These are phyloP conservation scores for Anastrepha obliqua DNA, from an alignment of 1,140 invertebrate genomes.

Conservation along the genomic window DNA sequence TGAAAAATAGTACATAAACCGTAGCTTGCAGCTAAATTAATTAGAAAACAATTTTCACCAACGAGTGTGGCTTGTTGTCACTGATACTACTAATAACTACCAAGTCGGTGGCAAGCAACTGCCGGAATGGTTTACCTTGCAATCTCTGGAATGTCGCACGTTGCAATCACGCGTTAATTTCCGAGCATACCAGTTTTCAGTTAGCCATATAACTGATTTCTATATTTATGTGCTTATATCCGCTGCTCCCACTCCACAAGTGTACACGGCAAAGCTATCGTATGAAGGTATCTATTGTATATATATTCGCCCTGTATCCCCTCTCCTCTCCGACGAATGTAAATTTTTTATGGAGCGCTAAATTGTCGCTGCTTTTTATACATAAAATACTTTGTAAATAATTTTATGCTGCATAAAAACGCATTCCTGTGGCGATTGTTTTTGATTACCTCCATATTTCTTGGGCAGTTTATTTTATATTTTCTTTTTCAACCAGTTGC, in stretches of 20 bases:
- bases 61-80: conserved; percentile 10
- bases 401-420: conserved; percentile 25
- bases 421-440: conserved; percentile 30
- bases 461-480: neutral
- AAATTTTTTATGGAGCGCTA: conserved; percentile 7
- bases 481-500: neutral
- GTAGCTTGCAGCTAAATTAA: neutral
- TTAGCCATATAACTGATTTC: neutral
- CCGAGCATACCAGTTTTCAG: neutral
- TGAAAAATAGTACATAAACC: neutral
- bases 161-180: neutral
- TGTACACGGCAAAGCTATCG: no score
- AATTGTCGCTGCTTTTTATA: neutral
- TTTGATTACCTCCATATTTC: conserved; percentile 6
- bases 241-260: neutral
- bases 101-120: neutral
- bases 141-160: neutral
- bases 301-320: neutral
- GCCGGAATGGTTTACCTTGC: neutral
- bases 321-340: neutral
- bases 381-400: neutral
- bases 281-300: no score
- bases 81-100: neutral
- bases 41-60: neutral
- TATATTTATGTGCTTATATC: neutral